These are phyloP conservation scores for Eretmodus cyanostictus DNA, from an alignment of 2,113 vertebrate genomes.

Conservation along the genomic window DNA sequence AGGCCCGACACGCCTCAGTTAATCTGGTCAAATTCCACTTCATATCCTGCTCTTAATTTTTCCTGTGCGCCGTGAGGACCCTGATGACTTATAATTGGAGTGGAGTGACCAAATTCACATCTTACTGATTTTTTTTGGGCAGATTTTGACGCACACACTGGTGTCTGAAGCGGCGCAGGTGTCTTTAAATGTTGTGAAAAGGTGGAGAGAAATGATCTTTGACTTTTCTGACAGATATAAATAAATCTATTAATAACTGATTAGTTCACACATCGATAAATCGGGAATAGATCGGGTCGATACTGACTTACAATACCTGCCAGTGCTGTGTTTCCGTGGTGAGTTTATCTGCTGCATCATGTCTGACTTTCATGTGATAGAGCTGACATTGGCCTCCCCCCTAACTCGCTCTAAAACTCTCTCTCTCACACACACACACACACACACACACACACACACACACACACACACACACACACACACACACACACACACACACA, in stretches of 20 bases:
- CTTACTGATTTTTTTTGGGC: neutral
- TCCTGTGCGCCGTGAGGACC: neutral
- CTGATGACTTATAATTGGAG: conserved; percentile 38
- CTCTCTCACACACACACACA: neutral
- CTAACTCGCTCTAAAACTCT: neutral
- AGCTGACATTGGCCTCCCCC: neutral
- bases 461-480: neutral
- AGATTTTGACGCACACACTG: neutral
- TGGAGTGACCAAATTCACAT: neutral
- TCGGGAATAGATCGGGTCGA: neutral
- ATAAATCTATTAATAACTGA: neutral
- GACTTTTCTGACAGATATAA: neutral
- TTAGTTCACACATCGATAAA: neutral
- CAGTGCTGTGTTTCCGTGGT: neutral
- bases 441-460: neutral
- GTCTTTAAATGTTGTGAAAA: neutral
- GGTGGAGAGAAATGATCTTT: neutral
- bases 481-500: neutral
- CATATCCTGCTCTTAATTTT: conserved; percentile 20
- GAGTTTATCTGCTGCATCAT: neutral
- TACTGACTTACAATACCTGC: neutral
- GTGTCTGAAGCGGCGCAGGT: neutral
- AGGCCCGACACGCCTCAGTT: conserved; percentile 19
- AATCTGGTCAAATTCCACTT: conserved; percentile 51
- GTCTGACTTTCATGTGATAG: neutral